phyloP scores from a whole-genome alignment of 2,888 invertebrate species.

The Aleiodes testaceus region DNA sequence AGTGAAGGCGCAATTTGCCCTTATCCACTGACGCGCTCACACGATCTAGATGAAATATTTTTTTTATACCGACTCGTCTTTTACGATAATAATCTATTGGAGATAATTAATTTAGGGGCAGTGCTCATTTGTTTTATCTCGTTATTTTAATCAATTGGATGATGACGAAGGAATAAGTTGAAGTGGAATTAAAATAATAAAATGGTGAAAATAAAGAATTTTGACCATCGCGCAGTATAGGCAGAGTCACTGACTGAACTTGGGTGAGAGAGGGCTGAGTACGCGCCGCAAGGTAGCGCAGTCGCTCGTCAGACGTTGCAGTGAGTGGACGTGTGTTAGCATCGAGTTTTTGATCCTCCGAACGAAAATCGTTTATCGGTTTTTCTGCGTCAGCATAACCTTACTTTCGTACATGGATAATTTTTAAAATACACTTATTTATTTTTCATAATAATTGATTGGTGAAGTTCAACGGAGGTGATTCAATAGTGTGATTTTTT shows the following conservation, averaged over 20 bases:
- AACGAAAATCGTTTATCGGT: not conserved
- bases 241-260: conserved; percentile 1
- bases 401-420: not conserved
- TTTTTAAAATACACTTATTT: not conserved
- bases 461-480: not conserved
- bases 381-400: too few species aligned
- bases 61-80: conserved; percentile 27
- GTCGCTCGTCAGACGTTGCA: conserved; percentile 51
- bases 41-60: conserved; percentile 47
- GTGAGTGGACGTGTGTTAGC: conserved; percentile 41
- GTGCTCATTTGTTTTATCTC: too few species aligned
- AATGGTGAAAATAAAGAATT: not conserved
- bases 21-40: conserved; percentile 66
- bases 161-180: too few species aligned
- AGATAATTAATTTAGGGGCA: too few species aligned
- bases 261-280: conserved; percentile 28
- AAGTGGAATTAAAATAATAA: not conserved
- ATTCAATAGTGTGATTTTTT: not conserved
- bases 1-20: conserved; percentile 69
- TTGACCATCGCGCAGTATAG: not conserved
- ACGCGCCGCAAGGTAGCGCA: conserved; percentile 44
- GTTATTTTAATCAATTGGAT: too few species aligned
- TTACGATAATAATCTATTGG: not conserved
- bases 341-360: not conserved
- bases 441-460: not conserved